Evolutionary conservation across 2,797 vertebrate genomes (phyloP).

Genomic region (Lycodopsis pacificus): DNA sequence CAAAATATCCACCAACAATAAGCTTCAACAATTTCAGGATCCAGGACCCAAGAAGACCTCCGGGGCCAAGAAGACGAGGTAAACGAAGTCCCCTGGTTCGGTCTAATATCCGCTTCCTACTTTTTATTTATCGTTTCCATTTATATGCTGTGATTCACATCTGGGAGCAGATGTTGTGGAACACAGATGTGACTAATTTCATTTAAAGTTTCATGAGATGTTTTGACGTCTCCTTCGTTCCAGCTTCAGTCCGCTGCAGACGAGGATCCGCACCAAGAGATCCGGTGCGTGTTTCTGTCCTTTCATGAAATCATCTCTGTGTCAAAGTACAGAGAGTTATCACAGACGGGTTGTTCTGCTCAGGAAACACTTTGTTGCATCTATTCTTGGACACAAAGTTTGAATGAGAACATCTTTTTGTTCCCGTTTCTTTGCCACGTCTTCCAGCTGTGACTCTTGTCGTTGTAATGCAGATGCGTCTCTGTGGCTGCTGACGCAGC

Average conservation of each 20-base stretch:
- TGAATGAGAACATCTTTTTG: too few relatives aligned
- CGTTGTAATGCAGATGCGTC: slow-evolving; percentile 79
- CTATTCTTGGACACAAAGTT: too few relatives aligned
- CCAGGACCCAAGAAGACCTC: accelerated
- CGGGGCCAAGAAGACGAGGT: background rate
- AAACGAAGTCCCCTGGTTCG: background rate
- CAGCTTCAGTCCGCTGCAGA: background rate
- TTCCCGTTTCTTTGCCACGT: too few relatives aligned
- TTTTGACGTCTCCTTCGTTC: background rate
- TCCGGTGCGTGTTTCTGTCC: background rate
- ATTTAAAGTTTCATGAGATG: background rate
- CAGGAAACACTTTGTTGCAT: too few relatives aligned
- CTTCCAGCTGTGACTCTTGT: background rate
- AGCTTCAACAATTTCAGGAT: slow-evolving; percentile 17
- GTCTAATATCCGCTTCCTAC: background rate
- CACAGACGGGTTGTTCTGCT: too few relatives aligned
- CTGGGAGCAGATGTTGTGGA: background rate
- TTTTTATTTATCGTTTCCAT: background rate
- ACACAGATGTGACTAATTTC: background rate
- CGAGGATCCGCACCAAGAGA: background rate
- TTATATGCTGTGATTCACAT: too few relatives aligned
- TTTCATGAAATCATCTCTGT: too few relatives aligned
- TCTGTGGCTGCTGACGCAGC: slow-evolving; percentile 85
- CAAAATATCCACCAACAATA: background rate
- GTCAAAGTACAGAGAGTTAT: too few relatives aligned